Percentiles rank a stretch among this genome's conserved stretches.
Evolutionary conservation across 2,113 vertebrate species (phyloP).

Genomic region (Octodon degus): DNA sequence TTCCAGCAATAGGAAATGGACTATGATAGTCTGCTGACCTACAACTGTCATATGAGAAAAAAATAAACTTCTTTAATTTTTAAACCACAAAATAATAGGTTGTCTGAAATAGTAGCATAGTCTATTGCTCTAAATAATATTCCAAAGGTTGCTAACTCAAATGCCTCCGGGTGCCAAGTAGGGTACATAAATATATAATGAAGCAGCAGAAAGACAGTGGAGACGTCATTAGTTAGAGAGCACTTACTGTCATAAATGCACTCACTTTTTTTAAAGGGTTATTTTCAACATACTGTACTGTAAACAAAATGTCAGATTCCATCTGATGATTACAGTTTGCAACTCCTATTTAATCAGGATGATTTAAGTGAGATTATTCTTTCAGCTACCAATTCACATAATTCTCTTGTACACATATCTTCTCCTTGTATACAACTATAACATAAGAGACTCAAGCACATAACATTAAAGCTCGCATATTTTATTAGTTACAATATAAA

Average conservation of each 20-base stretch:
- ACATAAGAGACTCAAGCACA: neutral
- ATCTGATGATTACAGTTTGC: neutral
- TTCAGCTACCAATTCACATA: slow-evolving; percentile 6
- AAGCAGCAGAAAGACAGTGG: neutral
- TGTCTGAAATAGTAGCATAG: neutral
- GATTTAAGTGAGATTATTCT: neutral
- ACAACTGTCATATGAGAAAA: neutral
- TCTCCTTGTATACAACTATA: neutral
- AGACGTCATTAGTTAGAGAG: neutral
- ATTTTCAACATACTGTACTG: neutral
- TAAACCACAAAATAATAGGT: neutral
- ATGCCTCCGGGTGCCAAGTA: neutral
- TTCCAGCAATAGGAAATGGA: neutral
- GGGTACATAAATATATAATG: neutral
- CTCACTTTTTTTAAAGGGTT: no score
- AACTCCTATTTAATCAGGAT: neutral
- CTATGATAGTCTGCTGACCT: neutral
- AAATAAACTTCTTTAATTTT: neutral
- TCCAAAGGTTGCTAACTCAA: neutral
- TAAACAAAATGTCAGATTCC: slow-evolving; percentile 26
- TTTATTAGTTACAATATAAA: neutral
- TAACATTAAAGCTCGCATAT: neutral
- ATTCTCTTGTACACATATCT: neutral
- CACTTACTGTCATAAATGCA: neutral
- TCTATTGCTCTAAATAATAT: neutral